phyloP scores from a whole-genome alignment of 2,797 vertebrate genomes.

The Neostethus bicornis region DNA sequence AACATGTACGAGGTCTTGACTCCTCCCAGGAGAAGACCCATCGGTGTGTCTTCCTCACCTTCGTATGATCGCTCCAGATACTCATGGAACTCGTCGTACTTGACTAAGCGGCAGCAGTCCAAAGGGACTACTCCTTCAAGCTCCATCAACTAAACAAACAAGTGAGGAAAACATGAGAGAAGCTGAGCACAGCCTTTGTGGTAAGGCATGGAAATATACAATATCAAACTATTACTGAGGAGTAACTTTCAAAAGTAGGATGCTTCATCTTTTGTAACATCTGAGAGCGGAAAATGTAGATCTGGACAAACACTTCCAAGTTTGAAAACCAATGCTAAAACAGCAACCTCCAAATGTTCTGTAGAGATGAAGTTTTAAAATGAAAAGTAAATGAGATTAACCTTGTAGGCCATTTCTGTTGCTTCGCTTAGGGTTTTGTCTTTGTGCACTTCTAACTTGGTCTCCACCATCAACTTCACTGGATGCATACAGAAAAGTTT shows the following conservation, averaged over 20 bases:
- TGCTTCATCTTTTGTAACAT: not conserved
- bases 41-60: constrained; percentile 94
- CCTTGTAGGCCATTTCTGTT: constrained; percentile 95
- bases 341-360: not conserved
- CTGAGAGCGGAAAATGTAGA: too few species aligned
- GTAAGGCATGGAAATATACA: not conserved
- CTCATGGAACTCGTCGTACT: constrained; percentile 99
- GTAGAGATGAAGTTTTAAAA: too few species aligned
- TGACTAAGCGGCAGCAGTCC: constrained; percentile 96
- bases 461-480: constrained; percentile 94
- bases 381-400: constrained; percentile 49
- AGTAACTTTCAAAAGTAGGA: not conserved
- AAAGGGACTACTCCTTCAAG: constrained; percentile 86
- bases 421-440: constrained; percentile 95
- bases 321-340: too few species aligned
- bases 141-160: constrained; percentile 88
- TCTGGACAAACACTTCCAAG: not conserved
- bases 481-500: constrained; percentile 98
- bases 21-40: constrained; percentile 95
- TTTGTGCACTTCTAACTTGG: constrained; percentile 97
- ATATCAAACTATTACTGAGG: not conserved
- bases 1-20: constrained; percentile 99
- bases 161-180: constrained; percentile 3
- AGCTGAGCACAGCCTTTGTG: not conserved
- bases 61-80: constrained; percentile 97